Conservation (phyloP, 1,140 invertebrate genomes). For the Trialeurodes vaporariorum region DNA sequence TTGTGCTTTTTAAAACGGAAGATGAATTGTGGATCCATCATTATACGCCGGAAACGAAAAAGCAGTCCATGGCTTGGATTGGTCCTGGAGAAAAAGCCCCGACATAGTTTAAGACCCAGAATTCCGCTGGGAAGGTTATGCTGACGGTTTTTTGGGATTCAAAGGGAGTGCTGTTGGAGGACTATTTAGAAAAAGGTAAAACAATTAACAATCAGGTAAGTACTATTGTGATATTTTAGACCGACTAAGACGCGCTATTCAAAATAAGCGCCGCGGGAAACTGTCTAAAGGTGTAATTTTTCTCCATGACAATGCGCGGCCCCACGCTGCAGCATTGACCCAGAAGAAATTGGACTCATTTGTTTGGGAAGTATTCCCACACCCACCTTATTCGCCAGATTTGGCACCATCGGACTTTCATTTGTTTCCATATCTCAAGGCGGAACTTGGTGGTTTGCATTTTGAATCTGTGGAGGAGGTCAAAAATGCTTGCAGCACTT, state of each 20-base stretch:
- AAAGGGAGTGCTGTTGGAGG: conserved; percentile 18
- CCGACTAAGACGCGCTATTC: conserved; percentile 7
- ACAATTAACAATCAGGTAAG: conserved; percentile 24
- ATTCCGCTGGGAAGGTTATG: conserved; percentile 26
- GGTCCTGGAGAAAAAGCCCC: conserved; percentile 16
- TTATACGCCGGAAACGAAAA: conserved; percentile 32
- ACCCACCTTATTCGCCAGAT: too few species aligned
- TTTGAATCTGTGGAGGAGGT: too few species aligned
- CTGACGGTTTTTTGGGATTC: conserved; percentile 24
- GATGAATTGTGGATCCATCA: conserved; percentile 33
- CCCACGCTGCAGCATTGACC: too few species aligned
- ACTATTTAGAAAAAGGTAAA: conserved; percentile 21
- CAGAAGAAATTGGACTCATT: too few species aligned
- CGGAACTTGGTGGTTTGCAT: too few species aligned
- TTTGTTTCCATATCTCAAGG: too few species aligned
- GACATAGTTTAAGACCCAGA: conserved; percentile 23
- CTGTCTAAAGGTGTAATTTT: too few species aligned
- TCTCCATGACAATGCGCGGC: too few species aligned
- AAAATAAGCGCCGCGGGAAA: too few species aligned
- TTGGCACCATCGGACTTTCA: too few species aligned
- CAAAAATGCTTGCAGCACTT: too few species aligned
- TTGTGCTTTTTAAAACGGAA: conserved; percentile 25
- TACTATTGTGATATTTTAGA: conserved; percentile 22
- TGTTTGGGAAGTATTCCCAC: too few species aligned
- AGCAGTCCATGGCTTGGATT: conserved; percentile 23